Evolutionary conservation across 2,113 vertebrate genomes (phyloP).

Genomic region (Pogona vitticeps): DNA sequence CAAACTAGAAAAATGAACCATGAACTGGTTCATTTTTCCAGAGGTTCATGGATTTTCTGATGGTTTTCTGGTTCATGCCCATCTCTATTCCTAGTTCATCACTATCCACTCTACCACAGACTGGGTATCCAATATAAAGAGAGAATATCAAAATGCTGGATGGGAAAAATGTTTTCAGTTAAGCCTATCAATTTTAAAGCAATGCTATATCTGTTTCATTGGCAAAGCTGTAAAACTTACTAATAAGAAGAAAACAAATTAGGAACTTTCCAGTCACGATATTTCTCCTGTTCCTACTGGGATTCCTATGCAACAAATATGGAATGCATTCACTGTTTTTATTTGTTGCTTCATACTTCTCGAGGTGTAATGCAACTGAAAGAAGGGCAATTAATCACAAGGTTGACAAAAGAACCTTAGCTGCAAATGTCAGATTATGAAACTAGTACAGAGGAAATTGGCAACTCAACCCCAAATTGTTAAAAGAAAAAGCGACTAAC

Average conservation of each 20-base stretch:
- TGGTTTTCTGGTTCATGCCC: too few species aligned
- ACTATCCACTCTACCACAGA: too few species aligned
- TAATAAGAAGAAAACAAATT: background rate
- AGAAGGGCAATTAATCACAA: background rate
- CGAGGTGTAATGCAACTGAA: background rate
- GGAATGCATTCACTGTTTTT: conserved; percentile 14
- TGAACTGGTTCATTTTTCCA: too few species aligned
- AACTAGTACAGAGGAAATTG: background rate
- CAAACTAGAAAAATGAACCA: too few species aligned
- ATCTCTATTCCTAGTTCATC: too few species aligned
- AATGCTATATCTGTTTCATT: conserved; percentile 2
- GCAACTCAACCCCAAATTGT: background rate
- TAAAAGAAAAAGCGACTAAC: background rate
- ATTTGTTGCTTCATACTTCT: background rate
- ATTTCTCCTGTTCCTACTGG: background rate
- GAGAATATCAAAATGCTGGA: background rate
- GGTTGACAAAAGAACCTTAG: background rate
- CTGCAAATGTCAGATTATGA: background rate
- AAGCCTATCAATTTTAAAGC: background rate
- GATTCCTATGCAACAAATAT: background rate
- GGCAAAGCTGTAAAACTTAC: background rate
- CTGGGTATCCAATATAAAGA: background rate
- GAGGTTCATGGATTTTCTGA: too few species aligned
- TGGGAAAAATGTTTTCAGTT: background rate
- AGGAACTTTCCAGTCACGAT: background rate